Percentiles rank a stretch among this genome's conserved stretches.
Evolutionary conservation across 2,797 vertebrate species (phyloP).

Genomic region (Sylvia borin): DNA sequence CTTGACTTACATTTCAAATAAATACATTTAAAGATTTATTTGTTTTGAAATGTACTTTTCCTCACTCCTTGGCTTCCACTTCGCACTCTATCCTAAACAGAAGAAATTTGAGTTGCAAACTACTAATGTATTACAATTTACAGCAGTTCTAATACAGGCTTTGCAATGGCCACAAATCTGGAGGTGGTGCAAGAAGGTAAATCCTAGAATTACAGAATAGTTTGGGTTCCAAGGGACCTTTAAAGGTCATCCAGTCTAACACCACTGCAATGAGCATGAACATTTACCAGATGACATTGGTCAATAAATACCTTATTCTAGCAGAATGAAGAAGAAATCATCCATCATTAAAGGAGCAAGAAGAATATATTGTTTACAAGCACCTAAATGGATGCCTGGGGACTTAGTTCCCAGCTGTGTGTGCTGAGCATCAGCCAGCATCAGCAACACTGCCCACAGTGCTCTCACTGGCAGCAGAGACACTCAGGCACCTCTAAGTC

Average conservation of each 20-base stretch:
- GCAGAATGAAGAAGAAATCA: neutral
- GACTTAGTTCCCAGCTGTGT: neutral
- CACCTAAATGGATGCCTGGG: neutral
- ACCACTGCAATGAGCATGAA: neutral
- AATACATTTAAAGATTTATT: neutral
- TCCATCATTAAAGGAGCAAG: neutral
- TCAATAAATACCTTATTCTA: neutral
- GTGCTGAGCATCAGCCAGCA: neutral
- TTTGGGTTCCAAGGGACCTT: neutral
- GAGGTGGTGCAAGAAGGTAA: neutral
- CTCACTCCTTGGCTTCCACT: neutral
- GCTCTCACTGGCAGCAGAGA: neutral
- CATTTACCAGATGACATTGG: neutral
- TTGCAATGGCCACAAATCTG: neutral
- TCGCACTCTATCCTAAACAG: neutral
- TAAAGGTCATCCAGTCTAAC: neutral
- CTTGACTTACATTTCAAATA: neutral
- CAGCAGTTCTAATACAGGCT: neutral
- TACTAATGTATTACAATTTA: neutral
- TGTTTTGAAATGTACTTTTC: neutral
- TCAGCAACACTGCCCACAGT: neutral
- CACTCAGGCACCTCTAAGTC: neutral
- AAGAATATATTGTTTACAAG: neutral
- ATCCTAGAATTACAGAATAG: neutral
- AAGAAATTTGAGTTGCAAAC: neutral